Evolutionary conservation across 92 coral and sea anemone genomes (phyloP), one percentile per base, ranked within the genome.

Genomic region (Epizoanthus rinbou): DNA sequence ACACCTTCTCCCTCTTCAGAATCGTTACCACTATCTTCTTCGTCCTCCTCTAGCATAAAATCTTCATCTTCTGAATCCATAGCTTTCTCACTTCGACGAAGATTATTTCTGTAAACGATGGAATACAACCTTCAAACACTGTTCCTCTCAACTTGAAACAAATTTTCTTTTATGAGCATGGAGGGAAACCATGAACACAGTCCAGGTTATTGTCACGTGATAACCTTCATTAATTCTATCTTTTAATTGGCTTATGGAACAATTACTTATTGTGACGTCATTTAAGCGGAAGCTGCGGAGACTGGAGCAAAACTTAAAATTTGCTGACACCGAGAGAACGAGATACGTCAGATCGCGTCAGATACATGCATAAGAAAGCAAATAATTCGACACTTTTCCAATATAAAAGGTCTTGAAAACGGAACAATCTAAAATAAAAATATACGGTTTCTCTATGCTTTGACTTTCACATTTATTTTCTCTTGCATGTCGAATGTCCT

Each of bases 1-100:
- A 91, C 95, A 24, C 94, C 98, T 62, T 91, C 92, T 66, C 89
- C 98, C 35, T 90, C 95, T 62, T 88, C 98, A 52, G 90, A 78
- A 65, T 89, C 98, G 75, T 90, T 90, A 23, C 65, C 90, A 60
- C 98, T 94, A 60, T 90, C 97, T 62, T 90, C 92, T 54, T 67
- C 90, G 76, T 86, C 92, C 64, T 94, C 96, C 64, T 89, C 96
- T 80, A 87, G 91, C 81, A 95, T 90, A 56, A 90, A 86, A 82
- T 97, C 98, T 0, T 96, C 98, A 75, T 96, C 98, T 79, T 94
- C 98, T 64, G 98, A 94, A 81, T 96, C 98, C 98, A 96, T 96
- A 18, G 9, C 21, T 28, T 41, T 39, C 21, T 1, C 35, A 21
- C 39, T 37, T 41, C 59, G 60, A 62, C 35, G 45, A 33, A 13